phyloP scores from a whole-genome alignment of 2,797 vertebrate genomes.

The Botia almorhae region DNA sequence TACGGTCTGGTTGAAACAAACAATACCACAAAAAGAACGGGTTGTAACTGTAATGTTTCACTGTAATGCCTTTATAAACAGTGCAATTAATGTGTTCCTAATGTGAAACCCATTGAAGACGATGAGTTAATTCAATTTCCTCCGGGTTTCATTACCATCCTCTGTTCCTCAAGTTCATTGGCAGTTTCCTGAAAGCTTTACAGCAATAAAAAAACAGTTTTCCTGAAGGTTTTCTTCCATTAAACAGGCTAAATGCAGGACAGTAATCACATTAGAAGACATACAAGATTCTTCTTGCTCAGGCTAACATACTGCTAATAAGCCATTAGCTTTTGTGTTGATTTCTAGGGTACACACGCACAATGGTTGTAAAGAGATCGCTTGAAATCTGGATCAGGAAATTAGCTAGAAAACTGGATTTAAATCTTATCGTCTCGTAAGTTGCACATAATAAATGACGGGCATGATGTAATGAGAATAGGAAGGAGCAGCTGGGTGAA shows the following conservation, averaged over 20 bases:
- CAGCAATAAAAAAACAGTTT: constrained; percentile 67
- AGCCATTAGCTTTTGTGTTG: constrained; percentile 57
- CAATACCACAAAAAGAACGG: background rate
- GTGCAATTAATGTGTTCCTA: constrained; percentile 8
- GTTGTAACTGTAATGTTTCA: background rate
- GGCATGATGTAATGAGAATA: constrained; percentile 23
- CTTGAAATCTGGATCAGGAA: constrained; percentile 16
- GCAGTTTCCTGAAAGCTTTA: constrained; percentile 78
- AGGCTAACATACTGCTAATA: constrained; percentile 43
- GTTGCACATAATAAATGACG: background rate
- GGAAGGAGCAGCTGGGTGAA: background rate
- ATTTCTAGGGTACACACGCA: constrained; percentile 27
- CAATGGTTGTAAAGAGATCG: constrained; percentile 43
- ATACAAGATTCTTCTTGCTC: constrained; percentile 45
- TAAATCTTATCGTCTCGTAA: constrained; percentile 20
- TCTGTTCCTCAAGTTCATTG: constrained; percentile 59
- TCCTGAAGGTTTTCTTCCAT: constrained; percentile 63
- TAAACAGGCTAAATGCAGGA: constrained; percentile 50
- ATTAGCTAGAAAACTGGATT: constrained; percentile 11
- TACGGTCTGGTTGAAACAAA: background rate
- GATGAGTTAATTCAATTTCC: constrained; percentile 50
- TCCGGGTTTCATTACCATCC: constrained; percentile 56
- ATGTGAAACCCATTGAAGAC: constrained; percentile 43
- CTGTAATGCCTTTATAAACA: constrained; percentile 2
- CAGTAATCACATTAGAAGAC: constrained; percentile 50